Evolutionary conservation across 2,797 vertebrate genomes (phyloP).

Genomic region (Channa striata): DNA sequence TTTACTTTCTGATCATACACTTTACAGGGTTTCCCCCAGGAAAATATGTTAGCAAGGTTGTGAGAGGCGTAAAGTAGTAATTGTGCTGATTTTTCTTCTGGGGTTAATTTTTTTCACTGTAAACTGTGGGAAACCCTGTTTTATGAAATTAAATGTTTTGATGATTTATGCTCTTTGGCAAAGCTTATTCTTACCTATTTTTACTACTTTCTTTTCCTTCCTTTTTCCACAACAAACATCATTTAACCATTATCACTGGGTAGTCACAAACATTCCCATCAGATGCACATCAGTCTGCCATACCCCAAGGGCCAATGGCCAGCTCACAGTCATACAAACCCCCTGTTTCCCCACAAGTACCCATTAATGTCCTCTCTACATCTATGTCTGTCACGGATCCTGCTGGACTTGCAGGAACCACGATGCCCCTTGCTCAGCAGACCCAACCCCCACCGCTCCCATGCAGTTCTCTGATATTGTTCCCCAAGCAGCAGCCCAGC

Average conservation of each 20-base stretch:
- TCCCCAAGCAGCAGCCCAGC: conserved; percentile 77
- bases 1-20: conserved; percentile 40
- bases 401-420: conserved; percentile 70
- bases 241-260: conserved; percentile 67
- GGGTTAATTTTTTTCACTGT: conserved; percentile 1
- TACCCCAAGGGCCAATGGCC: conserved; percentile 72
- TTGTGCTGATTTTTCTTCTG: conserved; percentile 16
- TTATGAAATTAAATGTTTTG: conserved; percentile 66
- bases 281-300: conserved; percentile 78
- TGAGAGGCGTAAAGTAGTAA: conserved; percentile 4
- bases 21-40: conserved; percentile 58
- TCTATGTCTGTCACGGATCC: conserved; percentile 79
- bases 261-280: conserved; percentile 82
- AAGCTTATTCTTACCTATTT: conserved; percentile 82
- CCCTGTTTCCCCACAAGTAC: conserved; percentile 81
- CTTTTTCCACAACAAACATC: conserved; percentile 67
- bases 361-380: conserved; percentile 76
- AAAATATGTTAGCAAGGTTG: conserved; percentile 14
- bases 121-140: conserved; percentile 66
- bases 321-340: conserved; percentile 82
- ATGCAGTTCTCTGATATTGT: conserved; percentile 80
- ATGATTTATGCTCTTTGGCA: conserved; percentile 74
- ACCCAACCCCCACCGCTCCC: conserved; percentile 77
- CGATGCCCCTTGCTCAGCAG: conserved; percentile 76
- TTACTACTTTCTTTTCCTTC: conserved; percentile 73